Base-by-base conservation (phyloP, 2,797 vertebrate species). In the Bucorvus abyssinicus region DNA sequence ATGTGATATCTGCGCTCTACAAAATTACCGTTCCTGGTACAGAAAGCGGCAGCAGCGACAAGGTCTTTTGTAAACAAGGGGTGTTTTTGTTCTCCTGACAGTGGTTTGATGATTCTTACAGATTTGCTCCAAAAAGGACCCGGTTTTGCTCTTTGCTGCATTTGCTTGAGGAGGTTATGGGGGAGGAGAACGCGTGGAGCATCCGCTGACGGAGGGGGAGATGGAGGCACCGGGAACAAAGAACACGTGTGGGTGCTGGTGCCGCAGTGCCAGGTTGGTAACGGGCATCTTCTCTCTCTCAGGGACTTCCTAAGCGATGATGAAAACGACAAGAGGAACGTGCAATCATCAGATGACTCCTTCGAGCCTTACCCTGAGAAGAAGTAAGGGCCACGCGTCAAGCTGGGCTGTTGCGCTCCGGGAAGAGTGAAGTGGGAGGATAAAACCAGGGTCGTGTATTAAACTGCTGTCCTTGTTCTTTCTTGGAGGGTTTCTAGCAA, bases 241-340 rank as follows among this genome's bases (percentile, higher is more conserved):
- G 44, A 71, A 21, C 23, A 22, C 4, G 0, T 3, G 3, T 10
- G 16, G 50, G 8, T 44, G 27, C 42, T 32, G 71, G 44, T 32
- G 87, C 71, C 10, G 6, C 0, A 0, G 34, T 26, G 23, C 68
- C 24, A 20, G 3, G 2, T 44, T 7, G 18, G 61, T 96, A 67
- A 98, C 87, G 34, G 40, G 18, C 49, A 3, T 70, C n/a, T 97
- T 63, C 87, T 84, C 82, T 96, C 87, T 78, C 80, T 65, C 94
- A 99, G 99, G 96, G 98, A 98, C 59, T 92, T 97, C 89, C 97
- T 98, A 69, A 98, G 97, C 3, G 99, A 98, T 0, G 99, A 98
- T 1, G 97, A 98, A 36, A 96, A 97, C 0, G 98, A 98, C 55
- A 98, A 97, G 84, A 97, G 97, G 81, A 98, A 97, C 9, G 36